Conservation (phyloP, 2,113 vertebrate genomes). For the Cynocephalus volans region DNA sequence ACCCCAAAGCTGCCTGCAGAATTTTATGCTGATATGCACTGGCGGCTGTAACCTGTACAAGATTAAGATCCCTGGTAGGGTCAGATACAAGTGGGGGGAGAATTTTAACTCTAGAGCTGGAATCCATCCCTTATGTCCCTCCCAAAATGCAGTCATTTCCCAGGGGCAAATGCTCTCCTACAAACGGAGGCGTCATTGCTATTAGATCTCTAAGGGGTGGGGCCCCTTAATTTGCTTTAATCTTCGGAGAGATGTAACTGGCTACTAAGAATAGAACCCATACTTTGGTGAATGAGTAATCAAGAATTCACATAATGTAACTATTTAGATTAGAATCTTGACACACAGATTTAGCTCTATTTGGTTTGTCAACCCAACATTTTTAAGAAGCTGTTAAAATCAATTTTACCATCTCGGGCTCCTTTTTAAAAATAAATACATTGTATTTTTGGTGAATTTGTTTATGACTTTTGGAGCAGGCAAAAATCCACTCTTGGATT, state of each 20-base stretch:
- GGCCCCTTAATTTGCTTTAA: not conserved
- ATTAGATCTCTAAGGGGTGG: not conserved
- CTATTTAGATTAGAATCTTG: not conserved
- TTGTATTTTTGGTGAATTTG: not conserved
- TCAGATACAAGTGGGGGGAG: not conserved
- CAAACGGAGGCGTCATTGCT: fast-evolving
- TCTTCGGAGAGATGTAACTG: not conserved
- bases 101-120: not conserved
- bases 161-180: fast-evolving
- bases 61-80: not conserved
- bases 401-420: not conserved
- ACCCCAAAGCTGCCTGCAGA: not conserved
- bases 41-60: too few species aligned
- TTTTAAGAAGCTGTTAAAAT: not conserved
- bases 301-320: not conserved
- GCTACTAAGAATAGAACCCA: not conserved
- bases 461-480: not conserved
- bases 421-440: not conserved
- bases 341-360: not conserved
- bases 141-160: not conserved
- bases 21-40: not conserved
- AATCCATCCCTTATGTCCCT: fast-evolving
- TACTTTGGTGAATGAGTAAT: not conserved
- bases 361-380: not conserved
- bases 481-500: not conserved